Evolutionary conservation across 2,888 invertebrate species (phyloP).

Genomic region (Sepioteuthis lessoniana): DNA sequence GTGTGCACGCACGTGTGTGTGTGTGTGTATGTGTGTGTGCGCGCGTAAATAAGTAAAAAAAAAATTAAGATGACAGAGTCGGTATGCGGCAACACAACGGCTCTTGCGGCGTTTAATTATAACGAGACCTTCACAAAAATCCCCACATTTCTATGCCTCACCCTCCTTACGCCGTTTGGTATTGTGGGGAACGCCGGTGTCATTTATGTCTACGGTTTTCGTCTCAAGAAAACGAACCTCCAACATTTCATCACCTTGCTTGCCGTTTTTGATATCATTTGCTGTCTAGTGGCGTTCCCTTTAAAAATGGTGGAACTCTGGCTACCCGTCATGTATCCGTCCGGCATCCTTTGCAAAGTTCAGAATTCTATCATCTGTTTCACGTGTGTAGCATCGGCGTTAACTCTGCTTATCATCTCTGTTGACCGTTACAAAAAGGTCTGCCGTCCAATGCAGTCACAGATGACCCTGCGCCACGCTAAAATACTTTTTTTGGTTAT

Average conservation of each 20-base stretch:
- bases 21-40: too few relatives aligned
- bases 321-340: conserved; percentile 35
- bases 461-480: not conserved
- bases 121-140: not conserved
- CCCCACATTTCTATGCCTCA: not conserved
- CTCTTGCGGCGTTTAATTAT: not conserved
- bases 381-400: not conserved
- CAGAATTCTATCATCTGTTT: conserved; percentile 8
- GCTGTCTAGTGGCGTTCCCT: not conserved
- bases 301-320: not conserved
- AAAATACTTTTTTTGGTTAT: not conserved
- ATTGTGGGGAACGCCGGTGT: conserved; percentile 25
- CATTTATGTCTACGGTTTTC: not conserved
- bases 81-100: not conserved
- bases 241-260: not conserved
- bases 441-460: not conserved
- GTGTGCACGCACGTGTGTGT: too few relatives aligned
- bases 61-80: not conserved
- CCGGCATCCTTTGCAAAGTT: not conserved
- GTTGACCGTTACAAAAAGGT: conserved; percentile 40
- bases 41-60: not conserved
- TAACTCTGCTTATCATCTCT: not conserved
- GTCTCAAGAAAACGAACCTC: not conserved
- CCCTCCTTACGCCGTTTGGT: not conserved
- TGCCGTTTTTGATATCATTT: not conserved